Evolutionary conservation across 1,140 invertebrate species (phyloP).

Genomic region (Pseudomyrmex concolor): DNA sequence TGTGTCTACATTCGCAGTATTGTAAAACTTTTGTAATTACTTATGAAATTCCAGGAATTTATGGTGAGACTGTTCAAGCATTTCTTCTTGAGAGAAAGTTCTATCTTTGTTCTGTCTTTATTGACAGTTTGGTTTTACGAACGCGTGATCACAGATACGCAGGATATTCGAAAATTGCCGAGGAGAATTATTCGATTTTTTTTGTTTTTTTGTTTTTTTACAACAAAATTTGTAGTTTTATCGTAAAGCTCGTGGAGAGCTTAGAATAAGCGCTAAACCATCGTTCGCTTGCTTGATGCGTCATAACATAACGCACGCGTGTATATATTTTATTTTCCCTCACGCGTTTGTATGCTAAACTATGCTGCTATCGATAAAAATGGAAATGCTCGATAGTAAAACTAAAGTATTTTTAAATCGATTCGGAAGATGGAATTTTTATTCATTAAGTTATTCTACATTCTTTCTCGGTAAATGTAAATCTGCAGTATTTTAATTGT

Average conservation of each 20-base stretch:
- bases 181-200: slow-evolving; percentile 39
- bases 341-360: background rate
- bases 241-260: slow-evolving; percentile 3
- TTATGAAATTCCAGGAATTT: slow-evolving; percentile 36
- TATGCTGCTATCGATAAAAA: slow-evolving; percentile 11
- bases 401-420: slow-evolving; percentile 3
- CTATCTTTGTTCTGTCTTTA: too few relatives aligned
- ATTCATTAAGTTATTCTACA: background rate
- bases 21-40: slow-evolving; percentile 40
- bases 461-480: background rate
- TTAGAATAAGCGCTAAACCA: background rate
- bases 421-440: background rate
- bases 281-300: slow-evolving; percentile 40
- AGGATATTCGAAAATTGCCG: slow-evolving; percentile 3
- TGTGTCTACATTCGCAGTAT: background rate
- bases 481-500: background rate
- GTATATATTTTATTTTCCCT: slow-evolving; percentile 1
- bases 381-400: slow-evolving; percentile 4
- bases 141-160: slow-evolving; percentile 14
- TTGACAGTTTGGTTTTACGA: background rate
- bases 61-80: slow-evolving; percentile 3
- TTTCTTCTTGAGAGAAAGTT: background rate
- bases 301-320: slow-evolving; percentile 12
- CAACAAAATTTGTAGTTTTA: slow-evolving; percentile 1
- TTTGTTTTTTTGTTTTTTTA: slow-evolving; percentile 29